A percentile compares a stretch with the other conserved stretches of the same genome.
These are phyloP conservation scores for Andrena marginata DNA, from an alignment of 2,888 invertebrate species.

Conservation along the genomic window DNA sequence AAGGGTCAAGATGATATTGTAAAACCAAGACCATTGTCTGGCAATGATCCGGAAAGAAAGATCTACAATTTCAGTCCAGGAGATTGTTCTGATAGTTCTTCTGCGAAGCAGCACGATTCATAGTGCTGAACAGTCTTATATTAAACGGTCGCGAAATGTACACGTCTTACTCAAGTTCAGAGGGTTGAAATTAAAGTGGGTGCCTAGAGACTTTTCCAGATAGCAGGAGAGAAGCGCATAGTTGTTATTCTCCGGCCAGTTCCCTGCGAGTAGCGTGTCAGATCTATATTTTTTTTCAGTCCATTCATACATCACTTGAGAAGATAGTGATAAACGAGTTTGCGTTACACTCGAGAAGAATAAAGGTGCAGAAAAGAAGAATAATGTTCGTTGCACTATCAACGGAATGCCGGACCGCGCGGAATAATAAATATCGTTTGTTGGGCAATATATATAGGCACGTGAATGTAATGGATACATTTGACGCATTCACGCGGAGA, in stretches of 20 bases:
- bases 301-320: constrained; percentile 23
- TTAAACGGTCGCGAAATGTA: too few relatives aligned
- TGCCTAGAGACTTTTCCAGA: not conserved
- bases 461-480: constrained; percentile 52
- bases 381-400: constrained; percentile 52
- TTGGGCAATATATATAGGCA: constrained; percentile 13
- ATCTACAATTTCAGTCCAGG: too few relatives aligned
- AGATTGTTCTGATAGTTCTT: too few relatives aligned
- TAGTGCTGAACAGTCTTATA: too few relatives aligned
- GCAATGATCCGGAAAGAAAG: too few relatives aligned
- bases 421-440: constrained; percentile 59
- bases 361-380: constrained; percentile 35
- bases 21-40: too few relatives aligned
- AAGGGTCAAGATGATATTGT: too few relatives aligned
- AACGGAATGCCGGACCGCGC: constrained; percentile 24
- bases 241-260: constrained; percentile 11
- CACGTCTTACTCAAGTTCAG: not conserved
- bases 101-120: too few relatives aligned
- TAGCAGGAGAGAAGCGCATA: not conserved
- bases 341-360: constrained; percentile 12
- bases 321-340: constrained; percentile 46
- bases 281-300: constrained; percentile 20
- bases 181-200: not conserved
- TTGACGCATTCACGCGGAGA: constrained; percentile 45
- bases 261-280: not conserved